Evolutionary conservation across 2,888 invertebrate genomes (phyloP).

Genomic region (Boloria selene): DNA sequence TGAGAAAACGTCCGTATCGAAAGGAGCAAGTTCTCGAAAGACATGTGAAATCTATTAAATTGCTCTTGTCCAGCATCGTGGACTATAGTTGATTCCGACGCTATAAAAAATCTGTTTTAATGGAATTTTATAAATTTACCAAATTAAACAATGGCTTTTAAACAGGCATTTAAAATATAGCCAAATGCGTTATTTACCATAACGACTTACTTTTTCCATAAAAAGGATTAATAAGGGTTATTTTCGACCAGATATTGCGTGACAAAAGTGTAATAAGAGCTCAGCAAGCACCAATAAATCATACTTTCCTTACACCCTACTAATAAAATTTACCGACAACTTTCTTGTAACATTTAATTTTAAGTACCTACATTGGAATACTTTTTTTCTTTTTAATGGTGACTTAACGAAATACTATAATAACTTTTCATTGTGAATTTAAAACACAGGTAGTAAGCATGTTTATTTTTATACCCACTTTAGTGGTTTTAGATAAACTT

Average conservation of each 20-base stretch:
- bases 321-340: slow-evolving; percentile 22
- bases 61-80: no score
- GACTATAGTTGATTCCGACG: no score
- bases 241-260: slow-evolving; percentile 30
- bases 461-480: no score
- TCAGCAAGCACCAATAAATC: slow-evolving; percentile 30
- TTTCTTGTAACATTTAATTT: slow-evolving; percentile 13
- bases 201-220: slow-evolving; percentile 1
- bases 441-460: neutral
- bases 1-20: no score
- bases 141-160: no score
- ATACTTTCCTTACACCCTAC: slow-evolving; percentile 28
- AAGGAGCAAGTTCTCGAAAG: no score
- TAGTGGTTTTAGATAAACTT: no score
- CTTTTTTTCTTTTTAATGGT: neutral
- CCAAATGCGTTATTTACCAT: neutral
- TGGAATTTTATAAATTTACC: no score
- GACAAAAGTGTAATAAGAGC: slow-evolving; percentile 32
- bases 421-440: neutral
- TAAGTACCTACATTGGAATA: neutral
- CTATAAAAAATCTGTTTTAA: no score
- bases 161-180: no score
- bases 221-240: slow-evolving; percentile 12
- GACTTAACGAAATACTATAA: neutral
- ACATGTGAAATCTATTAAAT: no score